Evolutionary conservation across 1,140 invertebrate species (phyloP).

Genomic region (Telenomus remus): DNA sequence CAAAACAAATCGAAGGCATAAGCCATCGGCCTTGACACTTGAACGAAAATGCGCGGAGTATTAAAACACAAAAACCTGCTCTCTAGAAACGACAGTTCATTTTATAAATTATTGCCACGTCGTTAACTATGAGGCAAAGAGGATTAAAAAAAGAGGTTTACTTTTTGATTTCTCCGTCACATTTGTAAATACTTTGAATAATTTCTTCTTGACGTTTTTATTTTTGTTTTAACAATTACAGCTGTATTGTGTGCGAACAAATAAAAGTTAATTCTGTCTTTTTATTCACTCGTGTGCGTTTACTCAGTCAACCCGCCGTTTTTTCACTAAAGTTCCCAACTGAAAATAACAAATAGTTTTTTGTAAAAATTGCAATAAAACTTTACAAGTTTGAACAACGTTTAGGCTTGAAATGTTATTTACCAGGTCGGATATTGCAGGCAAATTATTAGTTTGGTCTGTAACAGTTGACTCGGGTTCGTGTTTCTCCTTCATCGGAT

Average conservation of each 20-base stretch:
- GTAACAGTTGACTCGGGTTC: conserved; percentile 78
- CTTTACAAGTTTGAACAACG: too few relatives aligned
- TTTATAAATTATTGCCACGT: conserved; percentile 24
- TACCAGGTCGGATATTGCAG: conserved; percentile 85
- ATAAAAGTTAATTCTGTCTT: conserved; percentile 17
- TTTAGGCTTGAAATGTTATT: conserved; percentile 43
- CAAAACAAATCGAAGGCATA: conserved; percentile 12
- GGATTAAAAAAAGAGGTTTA: conserved; percentile 7
- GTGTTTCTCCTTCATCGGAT: conserved; percentile 73
- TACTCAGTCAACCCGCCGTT: conserved; percentile 78
- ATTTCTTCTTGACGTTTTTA: conserved; percentile 8
- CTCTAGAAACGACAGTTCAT: conserved; percentile 7
- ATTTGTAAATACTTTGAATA: conserved; percentile 24
- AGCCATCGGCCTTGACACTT: conserved; percentile 2
- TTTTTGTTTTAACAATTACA: conserved; percentile 27
- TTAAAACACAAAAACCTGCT: background rate
- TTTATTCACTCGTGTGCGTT: background rate
- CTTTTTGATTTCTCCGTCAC: conserved; percentile 17
- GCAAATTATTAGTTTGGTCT: conserved; percentile 83
- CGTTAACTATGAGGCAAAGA: too few relatives aligned
- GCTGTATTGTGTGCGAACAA: conserved; percentile 13
- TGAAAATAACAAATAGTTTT: conserved; percentile 48
- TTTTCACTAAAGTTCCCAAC: conserved; percentile 84
- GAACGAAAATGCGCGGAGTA: conserved; percentile 2
- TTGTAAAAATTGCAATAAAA: too few relatives aligned